Percentiles rank a stretch among this genome's conserved stretches.
Evolutionary conservation across 2,888 invertebrate species (phyloP).

Genomic region (Bedellia somnulentella): DNA sequence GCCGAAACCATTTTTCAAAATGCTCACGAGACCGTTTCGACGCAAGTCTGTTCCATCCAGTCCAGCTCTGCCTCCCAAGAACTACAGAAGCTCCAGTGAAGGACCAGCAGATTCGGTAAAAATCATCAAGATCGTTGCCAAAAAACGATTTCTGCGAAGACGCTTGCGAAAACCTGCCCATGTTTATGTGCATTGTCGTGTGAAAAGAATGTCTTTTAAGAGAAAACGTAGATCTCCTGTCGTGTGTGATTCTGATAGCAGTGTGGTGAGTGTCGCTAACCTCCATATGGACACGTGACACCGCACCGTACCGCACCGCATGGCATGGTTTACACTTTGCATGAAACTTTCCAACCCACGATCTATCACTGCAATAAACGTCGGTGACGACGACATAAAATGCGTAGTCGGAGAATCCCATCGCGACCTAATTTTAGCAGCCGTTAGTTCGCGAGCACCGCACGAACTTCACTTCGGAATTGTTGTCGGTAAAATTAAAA

Average conservation of each 20-base stretch:
- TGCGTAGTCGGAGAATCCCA: constrained; percentile 8
- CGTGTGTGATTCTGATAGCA: constrained; percentile 35
- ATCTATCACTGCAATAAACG: constrained; percentile 7
- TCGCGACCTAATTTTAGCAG: constrained; percentile 26
- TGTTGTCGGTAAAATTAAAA: constrained; percentile 50
- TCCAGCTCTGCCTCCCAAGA: constrained; percentile 63
- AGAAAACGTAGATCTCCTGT: constrained; percentile 20
- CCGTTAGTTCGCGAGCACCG: constrained; percentile 27
- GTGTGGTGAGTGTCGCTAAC: constrained; percentile 58
- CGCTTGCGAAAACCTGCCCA: constrained; percentile 45
- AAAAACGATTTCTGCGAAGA: constrained; percentile 32
- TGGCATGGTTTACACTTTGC: constrained; percentile 30
- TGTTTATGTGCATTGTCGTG: constrained; percentile 51
- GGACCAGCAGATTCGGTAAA: constrained; percentile 52
- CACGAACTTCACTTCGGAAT: constrained; percentile 48
- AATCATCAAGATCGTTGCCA: constrained; percentile 27
- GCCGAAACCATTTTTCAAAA: constrained; percentile 63
- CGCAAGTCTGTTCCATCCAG: constrained; percentile 69
- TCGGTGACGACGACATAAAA: constrained; percentile 11
- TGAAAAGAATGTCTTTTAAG: constrained; percentile 25
- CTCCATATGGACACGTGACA: constrained; percentile 4
- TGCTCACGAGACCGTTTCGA: constrained; percentile 68
- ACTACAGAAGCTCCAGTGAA: constrained; percentile 50
- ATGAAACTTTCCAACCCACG: constrained; percentile 20
- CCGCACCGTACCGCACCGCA: constrained; percentile 14